Base-by-base conservation (phyloP, 2,888 invertebrate genomes). In the Pheosia gnoma region DNA sequence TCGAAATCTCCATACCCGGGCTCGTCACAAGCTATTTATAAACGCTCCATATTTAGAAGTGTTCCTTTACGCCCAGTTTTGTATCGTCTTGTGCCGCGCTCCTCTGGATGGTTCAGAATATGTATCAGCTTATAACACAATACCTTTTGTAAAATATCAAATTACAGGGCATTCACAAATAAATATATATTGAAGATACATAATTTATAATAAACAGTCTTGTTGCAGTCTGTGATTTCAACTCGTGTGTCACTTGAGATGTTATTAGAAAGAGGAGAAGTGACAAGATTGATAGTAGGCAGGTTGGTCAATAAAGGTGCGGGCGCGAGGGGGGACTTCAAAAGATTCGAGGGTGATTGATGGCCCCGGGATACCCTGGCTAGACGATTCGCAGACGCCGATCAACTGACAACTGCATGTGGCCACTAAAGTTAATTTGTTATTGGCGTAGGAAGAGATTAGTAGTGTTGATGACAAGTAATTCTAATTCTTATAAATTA, bases 21-120 rank as follows among this genome's bases (percentile, higher is more conserved):
- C 75, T 68, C 84, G 88, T 88, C 86, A 85, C 77, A 81, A 78
- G 80, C 78, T 92, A 93, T 91, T 91, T 90, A 90, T 92, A 89
- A 85, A 81, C 78, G 75, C 72, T 72, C 87, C 88, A 87, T 88
- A 89, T 90, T 87, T 87, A 88, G 89, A 86, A 63, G 75, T 66
- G 74, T 83, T 78, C 75, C 82, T 81, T 74, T 73, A 77, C 74
- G 74, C 72, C 66, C 74, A 64, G 66, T 70, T 77, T 76, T 74
- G 77, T 74, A 77, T 69, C 70, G 68, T 60, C 57, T 71, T 68
- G 74, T 63, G 9, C 61, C 62, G 62, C 67, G 70, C 74, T 68
- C 71, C 67, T 70, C 67, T 77, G 61, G 64, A 54, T 55, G 37
- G 36, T 61, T 66, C 39, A 56, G 63, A 67, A 70, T 68, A 25